phyloP scores from a whole-genome alignment of 2,113 vertebrate species.

The Nothocercus nigrocapillus region DNA sequence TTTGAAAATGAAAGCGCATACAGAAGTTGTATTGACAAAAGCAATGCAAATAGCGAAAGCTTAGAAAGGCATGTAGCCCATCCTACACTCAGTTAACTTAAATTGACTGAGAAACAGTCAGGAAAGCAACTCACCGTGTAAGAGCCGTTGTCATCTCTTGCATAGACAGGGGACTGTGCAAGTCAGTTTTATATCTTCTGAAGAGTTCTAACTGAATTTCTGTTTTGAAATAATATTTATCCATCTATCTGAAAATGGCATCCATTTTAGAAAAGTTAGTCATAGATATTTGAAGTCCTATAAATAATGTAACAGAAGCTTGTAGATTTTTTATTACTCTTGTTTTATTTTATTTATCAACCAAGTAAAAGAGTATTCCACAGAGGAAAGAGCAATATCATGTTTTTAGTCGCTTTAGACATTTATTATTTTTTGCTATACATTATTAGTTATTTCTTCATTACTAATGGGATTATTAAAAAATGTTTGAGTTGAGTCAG shows the following conservation, averaged over 20 bases:
- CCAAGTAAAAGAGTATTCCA: not conserved
- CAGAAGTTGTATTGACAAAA: not conserved
- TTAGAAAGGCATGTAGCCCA: not conserved
- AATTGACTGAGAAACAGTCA: not conserved
- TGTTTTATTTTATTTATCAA: not conserved
- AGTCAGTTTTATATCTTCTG: constrained; percentile 27
- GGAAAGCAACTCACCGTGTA: not conserved
- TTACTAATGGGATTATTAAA: not conserved
- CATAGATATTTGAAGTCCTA: constrained; percentile 19
- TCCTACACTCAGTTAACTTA: not conserved
- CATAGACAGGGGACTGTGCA: not conserved
- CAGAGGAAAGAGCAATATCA: not conserved
- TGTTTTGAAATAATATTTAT: constrained; percentile 45
- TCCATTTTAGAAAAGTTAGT: constrained; percentile 22
- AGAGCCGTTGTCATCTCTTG: not conserved
- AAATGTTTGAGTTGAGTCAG: not conserved
- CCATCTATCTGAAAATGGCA: not conserved
- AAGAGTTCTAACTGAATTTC: constrained; percentile 16
- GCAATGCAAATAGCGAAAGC: not conserved
- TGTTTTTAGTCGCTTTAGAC: not conserved
- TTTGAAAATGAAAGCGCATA: not conserved
- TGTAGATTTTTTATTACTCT: not conserved
- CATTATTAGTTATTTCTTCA: not conserved
- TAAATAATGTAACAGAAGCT: not conserved
- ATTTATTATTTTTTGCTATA: not conserved